A percentile compares a stretch with the other conserved stretches of the same genome.
Evolutionary conservation across 2,888 invertebrate species (phyloP).

Genomic region (Scelioninae gen. 2): DNA sequence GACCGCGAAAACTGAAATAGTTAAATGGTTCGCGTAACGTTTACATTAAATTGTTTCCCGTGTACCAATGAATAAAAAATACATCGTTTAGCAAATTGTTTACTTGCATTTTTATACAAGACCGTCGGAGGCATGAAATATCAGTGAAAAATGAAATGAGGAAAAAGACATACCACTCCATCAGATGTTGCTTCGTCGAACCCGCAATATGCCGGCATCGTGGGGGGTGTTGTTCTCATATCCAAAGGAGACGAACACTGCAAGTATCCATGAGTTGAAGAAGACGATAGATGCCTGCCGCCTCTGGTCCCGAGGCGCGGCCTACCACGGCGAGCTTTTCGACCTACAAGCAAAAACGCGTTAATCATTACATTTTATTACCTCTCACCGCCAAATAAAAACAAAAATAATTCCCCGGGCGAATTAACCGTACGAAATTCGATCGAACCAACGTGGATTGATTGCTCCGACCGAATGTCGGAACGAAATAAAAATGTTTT

Average conservation of each 20-base stretch:
- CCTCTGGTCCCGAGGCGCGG: conserved; percentile 72
- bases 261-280: conserved; percentile 69
- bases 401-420: no score
- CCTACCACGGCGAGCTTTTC: conserved; percentile 73
- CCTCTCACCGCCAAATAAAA: no score
- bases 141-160: neutral
- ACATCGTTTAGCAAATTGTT: no score
- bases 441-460: no score
- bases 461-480: no score
- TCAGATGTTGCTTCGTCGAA: conserved; percentile 72
- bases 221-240: conserved; percentile 73
- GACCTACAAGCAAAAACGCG: conserved; percentile 60
- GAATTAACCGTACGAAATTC: no score
- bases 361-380: no score
- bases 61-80: no score
- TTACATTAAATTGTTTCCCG: no score
- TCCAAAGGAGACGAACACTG: conserved; percentile 73
- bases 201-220: conserved; percentile 72
- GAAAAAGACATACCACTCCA: conserved; percentile 70
- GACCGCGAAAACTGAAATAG: no score
- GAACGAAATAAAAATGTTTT: no score
- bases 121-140: neutral
- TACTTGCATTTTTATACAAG: neutral
- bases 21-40: no score
- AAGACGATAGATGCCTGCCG: conserved; percentile 68